A percentile compares a stretch with the other conserved stretches of the same genome.
Conservation (phyloP, 2,888 invertebrate species). For the Prionchulus punctatus region DNA sequence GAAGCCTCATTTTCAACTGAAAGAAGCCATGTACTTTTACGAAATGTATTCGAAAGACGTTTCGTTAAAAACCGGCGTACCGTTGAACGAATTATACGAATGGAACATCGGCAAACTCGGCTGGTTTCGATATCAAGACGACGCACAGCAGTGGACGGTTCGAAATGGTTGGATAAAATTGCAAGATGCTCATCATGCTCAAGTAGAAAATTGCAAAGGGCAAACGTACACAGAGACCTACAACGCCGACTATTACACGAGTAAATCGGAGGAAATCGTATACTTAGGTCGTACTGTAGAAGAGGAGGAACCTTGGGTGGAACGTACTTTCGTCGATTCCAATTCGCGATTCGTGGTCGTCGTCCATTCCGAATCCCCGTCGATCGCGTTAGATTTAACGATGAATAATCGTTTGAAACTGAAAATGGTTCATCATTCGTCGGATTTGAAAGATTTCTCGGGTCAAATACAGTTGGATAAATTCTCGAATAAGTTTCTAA, state of each 20-base stretch:
- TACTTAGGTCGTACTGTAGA: background rate
- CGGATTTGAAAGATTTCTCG: slow-evolving; percentile 14
- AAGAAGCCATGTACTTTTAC: slow-evolving; percentile 2
- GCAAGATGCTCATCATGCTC: slow-evolving; percentile 26
- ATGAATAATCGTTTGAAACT: background rate
- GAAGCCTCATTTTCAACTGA: background rate
- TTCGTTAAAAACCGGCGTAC: slow-evolving; percentile 11
- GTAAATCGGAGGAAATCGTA: background rate
- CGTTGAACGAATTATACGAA: slow-evolving; percentile 18
- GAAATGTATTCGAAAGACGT: background rate
- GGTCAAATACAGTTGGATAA: slow-evolving; percentile 23
- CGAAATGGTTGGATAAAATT: slow-evolving; percentile 24
- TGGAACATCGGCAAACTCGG: slow-evolving; percentile 19
- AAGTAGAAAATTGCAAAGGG: slow-evolving; percentile 24
- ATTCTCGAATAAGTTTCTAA: slow-evolving; percentile 23
- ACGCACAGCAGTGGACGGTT: slow-evolving; percentile 19
- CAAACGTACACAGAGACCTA: slow-evolving; percentile 20
- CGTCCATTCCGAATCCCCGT: background rate
- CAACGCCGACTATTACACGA: slow-evolving; percentile 8
- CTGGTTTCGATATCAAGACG: slow-evolving; percentile 24
- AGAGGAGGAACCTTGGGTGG: background rate
- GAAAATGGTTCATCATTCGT: background rate
- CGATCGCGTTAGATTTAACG: background rate
- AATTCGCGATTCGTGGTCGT: background rate
- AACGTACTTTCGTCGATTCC: background rate